phyloP scores from a whole-genome alignment of 2,888 invertebrate genomes.

The Amaurobius ferox region DNA sequence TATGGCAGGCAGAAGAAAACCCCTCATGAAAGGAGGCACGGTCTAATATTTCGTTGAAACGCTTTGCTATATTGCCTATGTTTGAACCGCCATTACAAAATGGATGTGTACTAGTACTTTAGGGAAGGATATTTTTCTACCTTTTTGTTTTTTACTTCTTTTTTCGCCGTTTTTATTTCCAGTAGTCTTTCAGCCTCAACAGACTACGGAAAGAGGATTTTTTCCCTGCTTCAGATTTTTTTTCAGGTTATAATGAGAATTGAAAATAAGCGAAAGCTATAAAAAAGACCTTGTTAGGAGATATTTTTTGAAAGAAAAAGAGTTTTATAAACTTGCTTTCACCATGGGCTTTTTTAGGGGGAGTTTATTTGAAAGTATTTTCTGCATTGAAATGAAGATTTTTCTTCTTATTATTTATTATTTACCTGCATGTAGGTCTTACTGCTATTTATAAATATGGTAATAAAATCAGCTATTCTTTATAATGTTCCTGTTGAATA shows the following conservation, averaged over 20 bases:
- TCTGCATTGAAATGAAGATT: too few species aligned
- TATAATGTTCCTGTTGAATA: too few species aligned
- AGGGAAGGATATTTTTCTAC: not conserved
- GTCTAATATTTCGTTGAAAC: constrained; percentile 52
- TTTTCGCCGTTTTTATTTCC: not conserved
- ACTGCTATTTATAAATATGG: too few species aligned
- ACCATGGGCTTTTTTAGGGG: too few species aligned
- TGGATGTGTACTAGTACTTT: constrained; percentile 49
- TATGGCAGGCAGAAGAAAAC: constrained; percentile 32
- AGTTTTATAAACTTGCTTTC: too few species aligned
- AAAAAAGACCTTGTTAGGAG: not conserved
- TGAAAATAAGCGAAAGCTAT: not conserved
- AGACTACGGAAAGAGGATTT: not conserved
- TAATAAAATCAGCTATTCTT: too few species aligned
- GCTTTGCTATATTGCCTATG: constrained; percentile 12
- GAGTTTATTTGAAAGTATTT: too few species aligned
- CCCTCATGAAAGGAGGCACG: constrained; percentile 14
- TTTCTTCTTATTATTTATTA: too few species aligned
- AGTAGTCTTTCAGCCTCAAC: not conserved
- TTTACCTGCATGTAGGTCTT: too few species aligned
- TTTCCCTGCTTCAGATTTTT: not conserved
- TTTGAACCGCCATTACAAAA: constrained; percentile 47
- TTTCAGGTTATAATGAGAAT: not conserved
- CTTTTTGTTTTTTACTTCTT: constrained; percentile 10
- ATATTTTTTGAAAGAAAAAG: not conserved